Percentiles rank a stretch among this genome's conserved stretches.
Evolutionary conservation across 2,888 invertebrate genomes (phyloP).

Genomic region (Dexiosoma caninum): DNA sequence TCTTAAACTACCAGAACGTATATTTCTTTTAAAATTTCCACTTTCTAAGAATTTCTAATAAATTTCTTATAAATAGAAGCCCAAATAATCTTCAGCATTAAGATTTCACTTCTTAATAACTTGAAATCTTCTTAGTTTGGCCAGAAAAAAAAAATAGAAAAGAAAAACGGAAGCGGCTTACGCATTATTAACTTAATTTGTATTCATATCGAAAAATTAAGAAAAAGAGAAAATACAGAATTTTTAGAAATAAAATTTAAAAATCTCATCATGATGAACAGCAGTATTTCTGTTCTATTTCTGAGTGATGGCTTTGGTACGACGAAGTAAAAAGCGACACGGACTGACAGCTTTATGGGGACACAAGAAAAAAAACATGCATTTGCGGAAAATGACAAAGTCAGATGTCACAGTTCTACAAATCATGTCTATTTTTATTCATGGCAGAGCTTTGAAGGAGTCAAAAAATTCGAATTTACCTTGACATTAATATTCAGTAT

Average conservation of each 20-base stretch:
- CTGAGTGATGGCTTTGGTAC: neutral
- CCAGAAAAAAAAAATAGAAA: no score
- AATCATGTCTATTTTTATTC: neutral
- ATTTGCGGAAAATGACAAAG: conserved; percentile 2
- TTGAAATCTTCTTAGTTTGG: conserved; percentile 17
- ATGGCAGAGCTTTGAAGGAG: neutral
- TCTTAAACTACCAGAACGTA: neutral
- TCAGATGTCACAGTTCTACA: neutral
- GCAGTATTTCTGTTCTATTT: no score
- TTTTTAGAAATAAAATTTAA: neutral
- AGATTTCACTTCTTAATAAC: neutral
- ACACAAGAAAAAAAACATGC: neutral
- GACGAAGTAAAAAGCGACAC: neutral
- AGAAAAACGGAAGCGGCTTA: conserved; percentile 40
- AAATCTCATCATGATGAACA: neutral
- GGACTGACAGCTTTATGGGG: neutral
- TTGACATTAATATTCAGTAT: no score
- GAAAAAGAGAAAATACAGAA: neutral
- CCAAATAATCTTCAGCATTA: conserved; percentile 31
- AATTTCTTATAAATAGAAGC: neutral
- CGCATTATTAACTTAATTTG: conserved; percentile 38
- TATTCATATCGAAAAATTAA: neutral
- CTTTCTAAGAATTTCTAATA: conserved; percentile 14
- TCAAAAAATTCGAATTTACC: neutral
- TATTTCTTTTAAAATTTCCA: neutral